Evolutionary conservation across 2,797 vertebrate species (phyloP).

Genomic region (Rhinichthys osculus): DNA sequence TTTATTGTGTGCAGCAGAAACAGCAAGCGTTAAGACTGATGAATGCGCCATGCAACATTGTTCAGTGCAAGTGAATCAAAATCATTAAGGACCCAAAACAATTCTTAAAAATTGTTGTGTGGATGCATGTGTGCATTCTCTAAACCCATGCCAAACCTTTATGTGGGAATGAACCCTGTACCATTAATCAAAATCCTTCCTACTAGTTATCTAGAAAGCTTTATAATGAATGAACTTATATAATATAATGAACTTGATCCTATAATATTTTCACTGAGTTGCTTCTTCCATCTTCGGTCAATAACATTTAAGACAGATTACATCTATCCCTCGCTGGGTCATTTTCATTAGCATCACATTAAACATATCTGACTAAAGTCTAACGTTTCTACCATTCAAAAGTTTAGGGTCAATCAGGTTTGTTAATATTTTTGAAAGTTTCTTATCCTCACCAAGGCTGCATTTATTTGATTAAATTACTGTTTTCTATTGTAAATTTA

Average conservation of each 20-base stretch:
- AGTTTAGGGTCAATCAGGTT: too few species aligned
- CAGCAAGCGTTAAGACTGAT: not conserved
- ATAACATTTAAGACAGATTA: not conserved
- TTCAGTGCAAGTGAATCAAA: not conserved
- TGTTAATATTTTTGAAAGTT: not conserved
- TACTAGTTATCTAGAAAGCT: not conserved
- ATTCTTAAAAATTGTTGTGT: not conserved
- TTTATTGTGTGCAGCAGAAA: not conserved
- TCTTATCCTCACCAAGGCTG: not conserved
- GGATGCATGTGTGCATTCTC: not conserved
- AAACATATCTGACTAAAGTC: not conserved
- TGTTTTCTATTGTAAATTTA: too few species aligned
- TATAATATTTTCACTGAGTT: not conserved
- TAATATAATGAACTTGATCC: too few species aligned
- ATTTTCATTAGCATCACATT: not conserved
- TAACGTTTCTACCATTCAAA: too few species aligned
- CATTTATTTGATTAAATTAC: not conserved
- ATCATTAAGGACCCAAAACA: not conserved
- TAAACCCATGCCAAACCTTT: not conserved
- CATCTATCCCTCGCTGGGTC: not conserved
- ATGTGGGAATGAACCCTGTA: not conserved
- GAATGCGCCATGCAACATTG: slow-evolving; percentile 10
- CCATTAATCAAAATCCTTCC: not conserved
- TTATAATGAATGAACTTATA: not conserved
- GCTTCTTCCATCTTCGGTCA: not conserved